These are phyloP conservation scores for Apantesis nais DNA, from an alignment of 2,888 invertebrate genomes.

Conservation along the genomic window DNA sequence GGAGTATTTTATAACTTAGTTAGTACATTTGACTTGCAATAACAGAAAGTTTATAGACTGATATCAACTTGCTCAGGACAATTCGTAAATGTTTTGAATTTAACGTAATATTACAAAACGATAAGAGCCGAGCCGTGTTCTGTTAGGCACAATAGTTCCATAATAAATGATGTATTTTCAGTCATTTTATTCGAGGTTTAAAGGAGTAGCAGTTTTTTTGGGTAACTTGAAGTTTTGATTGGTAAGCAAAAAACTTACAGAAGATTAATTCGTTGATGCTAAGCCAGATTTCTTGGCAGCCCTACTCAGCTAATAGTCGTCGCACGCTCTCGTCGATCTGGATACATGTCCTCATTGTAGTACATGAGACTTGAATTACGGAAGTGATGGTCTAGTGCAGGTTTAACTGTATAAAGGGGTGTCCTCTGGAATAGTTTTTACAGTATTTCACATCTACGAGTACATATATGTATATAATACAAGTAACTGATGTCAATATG, in stretches of 20 bases:
- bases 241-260: neutral
- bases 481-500: neutral
- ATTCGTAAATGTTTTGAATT: neutral
- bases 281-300: neutral
- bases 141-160: neutral
- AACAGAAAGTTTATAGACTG: too few species aligned
- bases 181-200: neutral
- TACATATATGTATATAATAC: too few species aligned
- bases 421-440: neutral
- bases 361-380: slow-evolving; percentile 46
- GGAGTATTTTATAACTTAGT: too few species aligned
- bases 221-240: neutral
- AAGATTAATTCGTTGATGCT: neutral
- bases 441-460: neutral
- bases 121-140: neutral
- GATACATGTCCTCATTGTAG: slow-evolving; percentile 28
- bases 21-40: too few species aligned
- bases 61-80: too few species aligned
- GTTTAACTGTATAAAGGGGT: neutral
- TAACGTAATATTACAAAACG: neutral
- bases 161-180: neutral
- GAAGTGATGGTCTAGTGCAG: slow-evolving; percentile 10
- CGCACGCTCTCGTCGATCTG: slow-evolving; percentile 46
- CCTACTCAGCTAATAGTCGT: slow-evolving; percentile 35
- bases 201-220: neutral